Evolutionary conservation across 2,113 vertebrate species (phyloP), one percentile per base, ranked within the genome.

Genomic region (Papio anubis): DNA sequence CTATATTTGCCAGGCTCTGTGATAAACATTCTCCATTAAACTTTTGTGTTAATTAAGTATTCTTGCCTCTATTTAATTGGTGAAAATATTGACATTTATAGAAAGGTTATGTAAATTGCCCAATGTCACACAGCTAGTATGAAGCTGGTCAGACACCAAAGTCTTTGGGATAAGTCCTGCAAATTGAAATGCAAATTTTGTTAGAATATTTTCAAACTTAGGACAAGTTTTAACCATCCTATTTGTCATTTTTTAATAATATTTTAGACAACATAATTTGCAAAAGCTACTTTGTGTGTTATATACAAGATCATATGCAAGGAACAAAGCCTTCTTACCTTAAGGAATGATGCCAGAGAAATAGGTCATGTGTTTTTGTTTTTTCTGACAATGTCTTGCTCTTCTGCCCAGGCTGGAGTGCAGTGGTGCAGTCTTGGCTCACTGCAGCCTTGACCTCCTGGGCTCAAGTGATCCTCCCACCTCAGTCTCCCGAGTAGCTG

Each of bases 201-300:
- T 35, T 61, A 93, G 55, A 81, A 40, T 86, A 55, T 90, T 64
- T 90, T 87, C 75, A 86, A 52, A 66, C 40, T 81, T 45, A 73
- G 55, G 45, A 68, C 9, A 90, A 52, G 52, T 81, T 94, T 81
- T 75, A 38, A 73, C n/a, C 32, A 32, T 75, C 85, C 90, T 90
- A 2, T 85, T 64, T 87, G 25, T 88, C 43, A 88, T 61, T 57
- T 66, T 87, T 92, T 40, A 76, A 66, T 66, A 48, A 57, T 70
- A 20, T 78, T 93, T 89, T 93, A 70, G 76, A 72, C 59, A 66
- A 85, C 45, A 81, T 70, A 70, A 85, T 96, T 94, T 91, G 3
- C n/a, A 64, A 93, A 90, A 38, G 45, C 27, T 43, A 59, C 72
- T 85, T 59, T 59, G 59, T 72, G 64, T 96, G 30, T 85, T 85